Conservation (phyloP, 2,797 vertebrate genomes). For the Acanthis flammea region DNA sequence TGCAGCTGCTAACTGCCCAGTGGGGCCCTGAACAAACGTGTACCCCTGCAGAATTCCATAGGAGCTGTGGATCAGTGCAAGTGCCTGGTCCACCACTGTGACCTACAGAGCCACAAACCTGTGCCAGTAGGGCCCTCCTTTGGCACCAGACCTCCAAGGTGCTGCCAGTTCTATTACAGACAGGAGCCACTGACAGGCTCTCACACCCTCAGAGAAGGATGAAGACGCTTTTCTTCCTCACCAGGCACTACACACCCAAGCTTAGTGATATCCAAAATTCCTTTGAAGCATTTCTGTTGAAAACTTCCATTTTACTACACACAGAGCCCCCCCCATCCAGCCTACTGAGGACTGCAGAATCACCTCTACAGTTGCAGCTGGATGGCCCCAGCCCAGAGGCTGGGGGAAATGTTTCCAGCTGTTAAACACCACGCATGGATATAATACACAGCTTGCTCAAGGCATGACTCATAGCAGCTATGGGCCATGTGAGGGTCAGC, state of each 20-base stretch:
- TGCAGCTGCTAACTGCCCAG: background rate
- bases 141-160: background rate
- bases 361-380: fast-evolving
- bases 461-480: background rate
- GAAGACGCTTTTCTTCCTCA: background rate
- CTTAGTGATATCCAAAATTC: background rate
- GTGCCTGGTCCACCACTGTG: fast-evolving
- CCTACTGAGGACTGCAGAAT: background rate
- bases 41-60: fast-evolving
- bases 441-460: background rate
- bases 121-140: background rate
- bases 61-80: background rate
- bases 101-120: fast-evolving
- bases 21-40: background rate
- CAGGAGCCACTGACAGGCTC: background rate
- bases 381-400: background rate
- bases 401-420: background rate
- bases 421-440: fast-evolving
- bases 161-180: background rate
- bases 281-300: background rate
- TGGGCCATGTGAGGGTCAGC: background rate
- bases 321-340: fast-evolving
- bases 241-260: background rate
- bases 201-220: background rate
- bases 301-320: background rate